Percentiles rank a stretch among this genome's conserved stretches.
These are phyloP conservation scores for Drosophila maculinotata DNA, from an alignment of 2,888 invertebrate species.

Conservation along the genomic window DNA sequence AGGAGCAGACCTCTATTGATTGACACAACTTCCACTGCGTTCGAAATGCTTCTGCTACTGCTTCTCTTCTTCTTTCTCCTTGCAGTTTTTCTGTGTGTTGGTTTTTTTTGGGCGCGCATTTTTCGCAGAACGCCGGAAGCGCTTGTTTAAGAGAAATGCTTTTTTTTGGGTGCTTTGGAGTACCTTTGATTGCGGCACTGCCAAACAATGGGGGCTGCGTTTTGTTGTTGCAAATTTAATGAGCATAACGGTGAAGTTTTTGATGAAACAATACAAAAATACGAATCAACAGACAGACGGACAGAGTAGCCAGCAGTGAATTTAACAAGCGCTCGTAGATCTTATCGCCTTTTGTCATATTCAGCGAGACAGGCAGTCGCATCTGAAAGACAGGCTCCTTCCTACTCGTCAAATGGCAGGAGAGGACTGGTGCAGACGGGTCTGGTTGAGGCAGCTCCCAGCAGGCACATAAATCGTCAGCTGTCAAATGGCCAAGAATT, in stretches of 20 bases:
- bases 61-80: slow-evolving; percentile 5
- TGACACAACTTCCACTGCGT: slow-evolving; percentile 81
- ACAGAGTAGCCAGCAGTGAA: slow-evolving; percentile 17
- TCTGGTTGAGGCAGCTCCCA: slow-evolving; percentile 14
- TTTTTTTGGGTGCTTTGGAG: slow-evolving; percentile 23
- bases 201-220: slow-evolving; percentile 53
- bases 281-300: slow-evolving; percentile 27
- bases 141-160: slow-evolving; percentile 67
- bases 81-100: slow-evolving; percentile 24
- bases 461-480: slow-evolving; percentile 78
- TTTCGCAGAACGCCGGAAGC: slow-evolving; percentile 79
- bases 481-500: slow-evolving; percentile 79
- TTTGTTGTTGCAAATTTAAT: slow-evolving; percentile 71
- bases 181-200: slow-evolving; percentile 53
- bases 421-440: slow-evolving; percentile 27
- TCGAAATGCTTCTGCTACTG: slow-evolving; percentile 36
- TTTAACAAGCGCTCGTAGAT: slow-evolving; percentile 74
- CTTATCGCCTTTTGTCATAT: slow-evolving; percentile 78
- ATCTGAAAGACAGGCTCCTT: slow-evolving; percentile 38
- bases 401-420: slow-evolving; percentile 44
- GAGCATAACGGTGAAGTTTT: slow-evolving; percentile 81
- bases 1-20: slow-evolving; percentile 78
- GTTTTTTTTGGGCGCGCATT: slow-evolving; percentile 42
- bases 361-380: slow-evolving; percentile 66
- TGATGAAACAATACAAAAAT: slow-evolving; percentile 76